These are phyloP conservation scores for Acanthopleura granulata DNA, from an alignment of 2,888 invertebrate species.

Conservation along the genomic window DNA sequence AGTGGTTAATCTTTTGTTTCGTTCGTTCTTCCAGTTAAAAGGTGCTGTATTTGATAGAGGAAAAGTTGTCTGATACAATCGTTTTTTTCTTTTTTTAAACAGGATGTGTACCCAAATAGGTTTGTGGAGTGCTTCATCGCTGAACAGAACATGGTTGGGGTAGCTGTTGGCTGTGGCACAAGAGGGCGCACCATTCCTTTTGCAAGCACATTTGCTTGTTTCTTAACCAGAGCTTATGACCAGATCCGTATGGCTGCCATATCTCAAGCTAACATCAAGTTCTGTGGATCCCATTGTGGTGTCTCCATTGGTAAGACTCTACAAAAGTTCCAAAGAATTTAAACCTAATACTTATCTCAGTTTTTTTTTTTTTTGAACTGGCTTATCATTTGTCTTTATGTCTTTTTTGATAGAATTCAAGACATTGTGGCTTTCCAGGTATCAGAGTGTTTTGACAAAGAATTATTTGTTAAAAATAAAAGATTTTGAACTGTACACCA, in stretches of 20 bases:
- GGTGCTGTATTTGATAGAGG: no score
- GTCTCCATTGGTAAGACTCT: constrained; percentile 74
- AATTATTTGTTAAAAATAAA: no score
- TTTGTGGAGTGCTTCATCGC: constrained; percentile 98
- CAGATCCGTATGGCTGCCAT: constrained; percentile 99
- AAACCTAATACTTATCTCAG: no score
- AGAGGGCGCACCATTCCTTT: constrained; percentile 91
- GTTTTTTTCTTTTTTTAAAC: not conserved
- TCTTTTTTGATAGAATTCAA: no score
- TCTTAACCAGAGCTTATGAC: constrained; percentile 95
- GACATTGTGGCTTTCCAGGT: no score
- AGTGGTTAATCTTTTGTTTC: not conserved
- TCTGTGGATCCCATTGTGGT: constrained; percentile 95
- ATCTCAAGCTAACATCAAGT: constrained; percentile 96
- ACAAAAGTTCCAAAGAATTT: not conserved
- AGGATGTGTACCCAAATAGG: constrained; percentile 73
- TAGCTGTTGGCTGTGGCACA: constrained; percentile 92
- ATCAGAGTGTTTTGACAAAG: no score
- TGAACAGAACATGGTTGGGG: constrained; percentile 93
- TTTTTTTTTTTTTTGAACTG: no score
- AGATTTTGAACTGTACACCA: no score
- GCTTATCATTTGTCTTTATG: no score
- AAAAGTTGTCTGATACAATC: no score
- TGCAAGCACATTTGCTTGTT: constrained; percentile 95
- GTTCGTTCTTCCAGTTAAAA: no score